Base-by-base conservation (phyloP, 2,888 invertebrate genomes). In the Callinectes sapidus region DNA sequence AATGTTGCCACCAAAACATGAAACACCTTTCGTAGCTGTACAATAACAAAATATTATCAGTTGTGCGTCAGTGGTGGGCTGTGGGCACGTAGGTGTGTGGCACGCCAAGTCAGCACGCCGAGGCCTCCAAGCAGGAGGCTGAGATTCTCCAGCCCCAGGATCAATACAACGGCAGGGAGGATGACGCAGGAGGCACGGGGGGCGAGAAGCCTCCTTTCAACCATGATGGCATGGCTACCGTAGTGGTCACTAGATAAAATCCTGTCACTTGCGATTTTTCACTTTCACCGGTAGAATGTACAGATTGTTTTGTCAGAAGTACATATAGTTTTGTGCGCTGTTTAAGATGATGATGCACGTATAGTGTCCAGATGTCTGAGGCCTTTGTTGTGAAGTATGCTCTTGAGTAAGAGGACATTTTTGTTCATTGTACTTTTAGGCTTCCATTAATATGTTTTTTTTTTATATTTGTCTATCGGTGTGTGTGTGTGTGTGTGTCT, bases 401-500 rank as follows among this genome's bases (percentile, higher is more conserved):
- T 28, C 28, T 28, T 71, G 18, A 2, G n/a, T 28, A 28, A 3
- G 28, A 71, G 10, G 10, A 48, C 48, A 8, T 71, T 28, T 71
- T 71, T 10, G 1, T 61, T 16, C 5, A n/a, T 71, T 71, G n/a
- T 48, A 48, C 48, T 48, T 48, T 8, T 48, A 48, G 48, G 48
- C 10, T 5, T 87, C 42, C 42, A 87, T 48, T 48, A 42, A 48
- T 87, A 48, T 87, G 39, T 87, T n/a, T 87, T n/a, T n/a, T n/a
- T n/a, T n/a, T n/a, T n/a, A n/a, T n/a, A n/a, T n/a, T n/a, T n/a
- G n/a, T n/a, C n/a, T n/a, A n/a, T n/a, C n/a, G n/a, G 18, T 81
- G 16, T 81, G 32, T 81, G n/a, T 89, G 55, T 66, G 66, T 89
- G 66, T 61, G 66, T 89, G 66, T 89, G 66, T 89, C 61, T 89